phyloP scores from a whole-genome alignment of 2,888 invertebrate genomes.

The Deroplatys truncata region DNA sequence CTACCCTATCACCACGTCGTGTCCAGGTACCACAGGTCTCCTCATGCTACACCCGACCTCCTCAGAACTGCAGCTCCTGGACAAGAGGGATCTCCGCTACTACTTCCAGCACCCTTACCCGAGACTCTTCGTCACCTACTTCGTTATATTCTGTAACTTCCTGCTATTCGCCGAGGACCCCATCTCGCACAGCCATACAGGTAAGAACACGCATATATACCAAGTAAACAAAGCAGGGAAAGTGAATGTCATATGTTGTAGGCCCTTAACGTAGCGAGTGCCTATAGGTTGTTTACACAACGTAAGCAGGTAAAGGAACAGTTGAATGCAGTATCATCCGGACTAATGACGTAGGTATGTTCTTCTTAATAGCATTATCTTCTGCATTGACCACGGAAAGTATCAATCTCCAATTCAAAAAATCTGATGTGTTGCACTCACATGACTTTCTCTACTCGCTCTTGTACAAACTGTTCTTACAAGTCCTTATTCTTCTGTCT shows the following conservation, averaged over 20 bases:
- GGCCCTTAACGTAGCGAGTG: neutral
- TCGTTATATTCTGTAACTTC: constrained; percentile 50
- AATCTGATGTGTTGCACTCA: too few relatives aligned
- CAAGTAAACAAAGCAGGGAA: neutral
- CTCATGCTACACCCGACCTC: constrained; percentile 20
- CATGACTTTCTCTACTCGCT: too few relatives aligned
- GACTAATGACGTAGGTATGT: too few relatives aligned
- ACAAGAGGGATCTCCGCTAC: constrained; percentile 47
- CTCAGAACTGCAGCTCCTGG: constrained; percentile 36
- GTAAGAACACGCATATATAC: constrained; percentile 30
- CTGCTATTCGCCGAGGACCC: constrained; percentile 52
- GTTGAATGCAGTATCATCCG: neutral
- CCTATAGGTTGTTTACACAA: neutral
- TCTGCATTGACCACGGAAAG: too few relatives aligned
- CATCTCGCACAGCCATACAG: constrained; percentile 49
- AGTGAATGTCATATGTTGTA: neutral
- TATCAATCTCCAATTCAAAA: too few relatives aligned
- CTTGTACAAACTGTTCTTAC: too few relatives aligned
- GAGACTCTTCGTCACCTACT: constrained; percentile 46
- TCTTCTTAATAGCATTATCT: too few relatives aligned
- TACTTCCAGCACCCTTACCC: constrained; percentile 51
- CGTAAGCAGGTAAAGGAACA: neutral
- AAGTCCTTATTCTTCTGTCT: too few relatives aligned
- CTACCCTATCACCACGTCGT: constrained; percentile 15
- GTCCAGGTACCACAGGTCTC: constrained; percentile 3